Evolutionary conservation across 2,113 vertebrate species (phyloP), one percentile per base, ranked within the genome.

Genomic region (Ictidomys tridecemlineatus): DNA sequence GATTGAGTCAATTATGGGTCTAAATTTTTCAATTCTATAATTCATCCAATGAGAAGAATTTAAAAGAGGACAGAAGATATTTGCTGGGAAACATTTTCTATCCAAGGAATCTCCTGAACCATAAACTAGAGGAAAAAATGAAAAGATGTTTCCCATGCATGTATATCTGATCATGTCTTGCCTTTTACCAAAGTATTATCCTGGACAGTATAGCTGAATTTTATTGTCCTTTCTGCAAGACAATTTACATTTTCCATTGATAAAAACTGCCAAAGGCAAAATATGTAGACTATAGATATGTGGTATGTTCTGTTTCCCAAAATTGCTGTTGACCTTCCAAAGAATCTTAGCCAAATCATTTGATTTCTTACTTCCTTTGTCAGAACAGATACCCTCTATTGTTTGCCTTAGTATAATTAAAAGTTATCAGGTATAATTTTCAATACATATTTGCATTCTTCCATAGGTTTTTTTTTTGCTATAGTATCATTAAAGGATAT

Each of bases 171-270:
- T 88, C 14, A 39, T 79, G 34, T 80, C 34, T 95, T 97, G n/a
- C 20, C 32, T 74, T 96, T 95, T 83, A 32, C 65, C n/a, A 69
- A 11, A 77, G 0, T 91, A 65, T 88, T 89, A 70, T 70, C 61
- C 85, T 53, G 5, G 69, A 51, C 58, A 1, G 45, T 89, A 2
- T 88, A 89, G 92, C n/a, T 89, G 61, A 74, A 69, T 90, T 88
- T 95, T 63, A 74, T 87, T 93, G 34, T 85, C 5, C 34, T 95
- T 96, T 97, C 88, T 94, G 95, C 26, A 86, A 39, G 83, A 95
- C 24, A 10, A 26, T 87, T 89, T 95, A 30, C 34, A 85, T 86
- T 91, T 91, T 22, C 72, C 32, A 83, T 85, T 93, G 32, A 78
- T 51, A 65, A 1, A 6, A 92, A 77, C 58, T 84, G 20, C 45